phyloP scores from a whole-genome alignment of 2,888 invertebrate species.

The Sinodicranocentrus sp. region DNA sequence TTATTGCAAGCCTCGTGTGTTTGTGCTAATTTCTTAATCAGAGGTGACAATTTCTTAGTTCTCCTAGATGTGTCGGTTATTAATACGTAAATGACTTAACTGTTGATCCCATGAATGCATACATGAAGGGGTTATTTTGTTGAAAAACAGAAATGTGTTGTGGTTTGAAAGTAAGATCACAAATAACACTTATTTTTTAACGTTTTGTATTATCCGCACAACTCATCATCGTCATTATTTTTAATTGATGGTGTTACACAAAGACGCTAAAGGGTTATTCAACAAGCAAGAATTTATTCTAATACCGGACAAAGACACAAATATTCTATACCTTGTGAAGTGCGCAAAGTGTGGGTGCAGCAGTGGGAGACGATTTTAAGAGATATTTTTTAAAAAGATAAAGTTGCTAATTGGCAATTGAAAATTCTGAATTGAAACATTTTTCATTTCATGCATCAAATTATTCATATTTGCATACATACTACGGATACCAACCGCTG shows the following conservation, averaged over 20 bases:
- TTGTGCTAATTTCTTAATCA: too few relatives aligned
- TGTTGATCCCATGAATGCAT: too few relatives aligned
- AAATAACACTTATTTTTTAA: neutral
- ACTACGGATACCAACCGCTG: conserved; percentile 6
- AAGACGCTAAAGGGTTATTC: conserved; percentile 7
- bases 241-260: conserved; percentile 33
- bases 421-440: conserved; percentile 34
- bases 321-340: neutral
- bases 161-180: too few relatives aligned
- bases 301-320: conserved; percentile 13
- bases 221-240: conserved; percentile 36
- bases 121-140: too few relatives aligned
- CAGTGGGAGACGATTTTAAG: neutral
- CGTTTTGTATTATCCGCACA: neutral
- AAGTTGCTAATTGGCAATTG: conserved; percentile 40
- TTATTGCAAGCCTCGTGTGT: too few relatives aligned
- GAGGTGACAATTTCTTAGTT: too few relatives aligned
- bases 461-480: neutral
- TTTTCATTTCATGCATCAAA: conserved; percentile 2
- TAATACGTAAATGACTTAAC: too few relatives aligned
- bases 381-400: neutral
- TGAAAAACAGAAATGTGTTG: too few relatives aligned
- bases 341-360: neutral
- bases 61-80: too few relatives aligned
- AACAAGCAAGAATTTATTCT: conserved; percentile 8